Evolutionary conservation across 2,113 vertebrate genomes (phyloP), one percentile per base, ranked within the genome.

Genomic region (Cromileptes altivelis): DNA sequence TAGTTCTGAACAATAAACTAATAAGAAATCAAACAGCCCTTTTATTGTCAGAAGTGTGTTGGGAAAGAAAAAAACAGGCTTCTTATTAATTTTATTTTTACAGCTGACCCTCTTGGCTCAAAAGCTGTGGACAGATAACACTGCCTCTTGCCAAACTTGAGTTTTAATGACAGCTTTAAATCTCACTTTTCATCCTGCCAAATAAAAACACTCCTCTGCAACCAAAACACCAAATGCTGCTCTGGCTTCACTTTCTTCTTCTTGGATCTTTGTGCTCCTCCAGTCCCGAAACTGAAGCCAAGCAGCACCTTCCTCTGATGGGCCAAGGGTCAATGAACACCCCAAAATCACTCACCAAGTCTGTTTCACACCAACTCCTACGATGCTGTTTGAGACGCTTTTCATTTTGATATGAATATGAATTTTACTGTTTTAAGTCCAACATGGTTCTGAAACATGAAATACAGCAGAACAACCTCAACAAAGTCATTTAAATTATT

Each of bases 211-310:
- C 55, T 78, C 49, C 40, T 42, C 70, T 70, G 64, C 78, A 65
- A 78, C 70, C 47, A 61, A 80, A 83, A 73, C 68, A 74, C 76
- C 87, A 81, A 86, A 78, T 80, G 67, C 83, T 68, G 75, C 79
- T 40, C 37, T 8, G 2, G 13, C 52, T 81, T 17, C 40, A 21
- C 40, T 11, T 50, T 67, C 21, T 21, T 56, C 40, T 45, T 45
- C 42, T 45, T 45, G 42, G 42, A 45, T 45, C 42, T 12, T 9
- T 12, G 42, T 45, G 42, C 67, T 85, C 56, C 42, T 82, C 25
- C 60, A 13, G 53, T 63, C 75, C 75, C 18, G 52, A 18, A 74
- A 9, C 58, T 0, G 47, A 18, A 3, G 81, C 81, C 86, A 84
- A 75, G 42, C 64, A 23, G 74, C 82, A 71, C 73, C 69, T 84